Evolutionary conservation across 2,113 vertebrate genomes (phyloP), one percentile per base, ranked within the genome.

Genomic region (Ahaetulla prasina): DNA sequence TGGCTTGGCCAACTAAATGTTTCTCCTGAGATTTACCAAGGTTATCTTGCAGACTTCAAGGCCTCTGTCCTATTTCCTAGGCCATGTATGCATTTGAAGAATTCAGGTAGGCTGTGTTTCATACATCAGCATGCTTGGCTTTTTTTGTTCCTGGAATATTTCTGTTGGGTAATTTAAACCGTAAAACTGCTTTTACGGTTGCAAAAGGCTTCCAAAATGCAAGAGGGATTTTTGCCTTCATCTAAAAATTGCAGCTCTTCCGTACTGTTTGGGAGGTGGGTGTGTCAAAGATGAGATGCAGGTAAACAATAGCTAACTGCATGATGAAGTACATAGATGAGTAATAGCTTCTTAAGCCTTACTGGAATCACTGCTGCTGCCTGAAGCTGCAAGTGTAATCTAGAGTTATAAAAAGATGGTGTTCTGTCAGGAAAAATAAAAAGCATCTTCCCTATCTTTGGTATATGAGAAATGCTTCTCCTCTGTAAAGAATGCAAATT

Each of bases 71-170:
- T 43, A 96, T 95, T 94, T 94, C 94, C 95, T 97, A 97, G 98
- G 97, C 97, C 97, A 98, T 98, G 98, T 98, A 98, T 97, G 98
- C 97, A 96, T 98, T 98, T 97, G 98, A 98, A 97, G 98, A 98
- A 98, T 98, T 98, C 97, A 98, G 98, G 98, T 98, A 98, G 96
- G 98, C 96, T 95, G 95, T 95, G 94, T 95, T 97, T 96, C 95
- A 95, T 96, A 49, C 94, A 94, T 97, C 96, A 92, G 90, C 89
- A 95, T 96, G 95, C 92, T 96, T 60, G 96, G 95, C 55, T 57
- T 93, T 97, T 50, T 98, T n/a, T 98, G 96, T 97, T 97, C 97
- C 97, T 93, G 86, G 90, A 60, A 23, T 97, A 93, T 97, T 98
- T 98, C 97, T 97, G 97, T 97, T 98, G 97, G 97, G 97, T 97